A percentile compares a stretch with the other conserved stretches of the same genome.
Conservation (phyloP, 2,797 vertebrate genomes). For the Euthynnus affinis region DNA sequence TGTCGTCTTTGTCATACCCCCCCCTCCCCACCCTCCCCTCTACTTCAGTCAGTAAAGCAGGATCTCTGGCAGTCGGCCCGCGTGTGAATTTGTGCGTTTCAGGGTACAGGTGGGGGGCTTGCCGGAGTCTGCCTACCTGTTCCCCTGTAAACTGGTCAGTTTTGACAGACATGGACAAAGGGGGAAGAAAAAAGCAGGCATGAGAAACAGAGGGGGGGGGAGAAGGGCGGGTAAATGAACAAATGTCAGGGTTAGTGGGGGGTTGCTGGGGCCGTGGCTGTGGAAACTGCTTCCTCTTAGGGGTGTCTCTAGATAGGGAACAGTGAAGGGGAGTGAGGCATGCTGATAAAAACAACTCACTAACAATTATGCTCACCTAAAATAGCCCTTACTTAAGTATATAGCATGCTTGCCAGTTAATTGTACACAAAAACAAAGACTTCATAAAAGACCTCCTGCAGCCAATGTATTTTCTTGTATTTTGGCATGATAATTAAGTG, state of each 20-base stretch:
- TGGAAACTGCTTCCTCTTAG: slow-evolving; percentile 78
- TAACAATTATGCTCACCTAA: slow-evolving; percentile 85
- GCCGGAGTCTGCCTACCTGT: slow-evolving; percentile 79
- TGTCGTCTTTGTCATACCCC: slow-evolving; percentile 85
- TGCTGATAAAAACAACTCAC: slow-evolving; percentile 87
- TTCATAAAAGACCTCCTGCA: slow-evolving; percentile 80
- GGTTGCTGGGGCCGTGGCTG: slow-evolving; percentile 68
- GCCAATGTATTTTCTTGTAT: slow-evolving; percentile 80
- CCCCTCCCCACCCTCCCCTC: slow-evolving; percentile 47
- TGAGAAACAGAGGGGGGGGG: slow-evolving; percentile 51
- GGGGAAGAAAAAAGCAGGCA: slow-evolving; percentile 18
- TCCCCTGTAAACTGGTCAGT: slow-evolving; percentile 80
- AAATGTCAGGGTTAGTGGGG: slow-evolving; percentile 80
- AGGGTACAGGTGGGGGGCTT: slow-evolving; percentile 81
- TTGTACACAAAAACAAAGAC: slow-evolving; percentile 85
- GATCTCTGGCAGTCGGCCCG: slow-evolving; percentile 82
- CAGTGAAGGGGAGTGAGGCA: slow-evolving; percentile 80
- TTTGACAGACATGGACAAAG: slow-evolving; percentile 75
- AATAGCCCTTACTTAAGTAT: slow-evolving; percentile 85
- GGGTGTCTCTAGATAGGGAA: slow-evolving; percentile 76
- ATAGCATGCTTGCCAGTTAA: slow-evolving; percentile 81
- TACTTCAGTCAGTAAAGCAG: slow-evolving; percentile 82
- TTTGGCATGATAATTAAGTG: slow-evolving; percentile 83
- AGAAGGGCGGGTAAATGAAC: slow-evolving; percentile 76
- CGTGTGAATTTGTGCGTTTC: slow-evolving; percentile 63